These are phyloP conservation scores for Enteromius treurensis DNA, from an alignment of 2,797 vertebrate species.

Conservation along the genomic window DNA sequence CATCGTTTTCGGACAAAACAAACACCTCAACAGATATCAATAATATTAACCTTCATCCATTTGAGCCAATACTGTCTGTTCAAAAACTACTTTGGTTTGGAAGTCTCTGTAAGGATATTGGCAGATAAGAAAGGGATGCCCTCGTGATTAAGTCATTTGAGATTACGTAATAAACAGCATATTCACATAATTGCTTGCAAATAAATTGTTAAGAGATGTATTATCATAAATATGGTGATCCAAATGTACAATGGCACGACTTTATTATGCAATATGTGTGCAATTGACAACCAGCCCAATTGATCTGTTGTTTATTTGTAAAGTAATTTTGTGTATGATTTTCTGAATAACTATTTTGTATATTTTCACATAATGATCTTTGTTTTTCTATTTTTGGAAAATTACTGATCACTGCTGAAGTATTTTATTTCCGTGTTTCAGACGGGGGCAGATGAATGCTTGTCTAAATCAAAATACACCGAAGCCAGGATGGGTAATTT, in stretches of 20 bases:
- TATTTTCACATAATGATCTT: neutral
- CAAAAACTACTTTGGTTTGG: constrained; percentile 45
- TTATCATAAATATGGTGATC: constrained; percentile 46
- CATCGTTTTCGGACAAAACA: constrained; percentile 31
- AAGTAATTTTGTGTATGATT: neutral
- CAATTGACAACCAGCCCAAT: neutral
- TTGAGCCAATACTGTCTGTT: constrained; percentile 55
- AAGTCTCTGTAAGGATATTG: neutral
- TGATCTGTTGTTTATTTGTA: neutral
- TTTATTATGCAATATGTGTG: constrained; percentile 59
- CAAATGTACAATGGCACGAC: constrained; percentile 57
- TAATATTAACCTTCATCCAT: constrained; percentile 25
- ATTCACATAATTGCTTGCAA: constrained; percentile 50
- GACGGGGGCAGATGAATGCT: constrained; percentile 34
- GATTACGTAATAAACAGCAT: constrained; percentile 39
- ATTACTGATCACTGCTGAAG: neutral
- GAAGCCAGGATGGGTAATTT: neutral
- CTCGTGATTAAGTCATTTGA: constrained; percentile 4
- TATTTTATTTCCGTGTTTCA: constrained; percentile 16
- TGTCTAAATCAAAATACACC: neutral
- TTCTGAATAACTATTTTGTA: neutral
- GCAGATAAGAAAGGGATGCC: constrained; percentile 27
- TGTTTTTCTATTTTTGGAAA: neutral
- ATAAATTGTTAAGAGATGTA: constrained; percentile 32
- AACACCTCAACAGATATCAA: constrained; percentile 44